Base-by-base conservation (phyloP, 2,888 invertebrate genomes). In the Mythimna ferrago region DNA sequence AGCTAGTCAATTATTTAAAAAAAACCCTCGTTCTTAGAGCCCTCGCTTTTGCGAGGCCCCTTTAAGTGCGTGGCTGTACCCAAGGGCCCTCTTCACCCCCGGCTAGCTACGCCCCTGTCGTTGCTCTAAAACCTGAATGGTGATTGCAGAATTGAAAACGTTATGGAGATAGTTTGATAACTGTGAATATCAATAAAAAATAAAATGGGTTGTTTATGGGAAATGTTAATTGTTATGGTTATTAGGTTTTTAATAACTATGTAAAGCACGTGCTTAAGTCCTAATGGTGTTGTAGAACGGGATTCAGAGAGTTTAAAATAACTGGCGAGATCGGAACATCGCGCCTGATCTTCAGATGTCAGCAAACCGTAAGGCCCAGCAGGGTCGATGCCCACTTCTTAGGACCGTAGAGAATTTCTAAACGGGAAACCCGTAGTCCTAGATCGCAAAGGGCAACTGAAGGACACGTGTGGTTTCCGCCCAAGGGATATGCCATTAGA, bases 141-240 rank as follows among this genome's bases (percentile, higher is more conserved):
- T 44, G 66, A 57, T 73, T 70, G 66, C 35, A 35, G 19, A 66
- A 73, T 65, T 38, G 32, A 82, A 44, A 57, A 69, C 58, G 44
- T 73, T 57, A 70, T 32, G 53, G 35, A n/a, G 62, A 67, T 54
- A 6, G 44, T 53, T 66, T 60, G 32, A 71, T n/a, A 74, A 79
- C 80, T 60, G 70, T 81, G 53, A 60, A 70, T 32, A n/a, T 11
- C 11, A 58, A 78, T 78, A 61, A 78, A 44, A 16, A 73, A 21
- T 56, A 35, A 67, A 82, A 82, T 74, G 56, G 60, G 41, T 70
- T 82, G 44, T 73, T 66, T 57, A 67, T 61, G 53, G 56, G n/a
- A 61, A 69, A 26, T 57, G 48, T 70, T 78, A 58, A 66, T 19
- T 9, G 48, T 78, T 62, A 71, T 66, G 66, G 62, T 76, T 77